Percentiles rank a stretch among this genome's conserved stretches.
These are phyloP conservation scores for Trimorus sp. DNA, from an alignment of 2,888 invertebrate genomes.

Conservation along the genomic window DNA sequence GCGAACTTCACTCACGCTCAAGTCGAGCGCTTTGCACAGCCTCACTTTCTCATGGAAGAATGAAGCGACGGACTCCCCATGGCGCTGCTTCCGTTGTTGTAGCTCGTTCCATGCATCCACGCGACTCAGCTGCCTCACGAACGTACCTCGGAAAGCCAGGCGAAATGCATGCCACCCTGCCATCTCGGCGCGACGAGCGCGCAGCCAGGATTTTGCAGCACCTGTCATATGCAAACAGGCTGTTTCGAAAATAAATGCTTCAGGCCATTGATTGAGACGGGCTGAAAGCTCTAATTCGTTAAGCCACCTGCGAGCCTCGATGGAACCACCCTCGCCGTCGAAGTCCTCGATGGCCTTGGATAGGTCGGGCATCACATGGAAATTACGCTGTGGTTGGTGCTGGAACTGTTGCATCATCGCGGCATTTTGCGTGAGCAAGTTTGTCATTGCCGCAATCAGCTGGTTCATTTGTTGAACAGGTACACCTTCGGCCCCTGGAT, in stretches of 20 bases:
- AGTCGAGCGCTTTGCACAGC: no score
- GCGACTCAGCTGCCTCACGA: conserved; percentile 28
- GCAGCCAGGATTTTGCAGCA: no score
- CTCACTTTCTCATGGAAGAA: no score
- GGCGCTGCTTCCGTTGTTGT: not conserved
- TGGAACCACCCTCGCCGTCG: conserved; percentile 5
- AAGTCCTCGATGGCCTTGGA: conserved; percentile 2
- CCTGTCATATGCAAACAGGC: no score
- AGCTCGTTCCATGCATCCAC: conserved; percentile 43
- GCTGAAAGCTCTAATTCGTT: not conserved
- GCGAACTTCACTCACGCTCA: no score
- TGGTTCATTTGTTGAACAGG: not conserved
- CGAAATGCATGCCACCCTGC: conserved; percentile 46
- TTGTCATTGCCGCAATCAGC: not conserved
- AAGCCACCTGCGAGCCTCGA: conserved; percentile 4
- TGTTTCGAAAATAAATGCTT: not conserved
- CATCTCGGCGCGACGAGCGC: not conserved
- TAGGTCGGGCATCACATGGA: conserved; percentile 19
- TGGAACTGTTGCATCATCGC: not conserved
- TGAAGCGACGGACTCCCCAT: no score
- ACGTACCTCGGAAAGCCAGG: conserved; percentile 40
- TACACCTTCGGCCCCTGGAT: no score
- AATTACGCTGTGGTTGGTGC: not conserved
- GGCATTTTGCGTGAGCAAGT: not conserved
- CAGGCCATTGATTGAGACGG: conserved; percentile 2